Percentiles rank a stretch among this genome's conserved stretches.
These are phyloP conservation scores for Thera obeliscata DNA, from an alignment of 2,888 invertebrate species.

Conservation along the genomic window DNA sequence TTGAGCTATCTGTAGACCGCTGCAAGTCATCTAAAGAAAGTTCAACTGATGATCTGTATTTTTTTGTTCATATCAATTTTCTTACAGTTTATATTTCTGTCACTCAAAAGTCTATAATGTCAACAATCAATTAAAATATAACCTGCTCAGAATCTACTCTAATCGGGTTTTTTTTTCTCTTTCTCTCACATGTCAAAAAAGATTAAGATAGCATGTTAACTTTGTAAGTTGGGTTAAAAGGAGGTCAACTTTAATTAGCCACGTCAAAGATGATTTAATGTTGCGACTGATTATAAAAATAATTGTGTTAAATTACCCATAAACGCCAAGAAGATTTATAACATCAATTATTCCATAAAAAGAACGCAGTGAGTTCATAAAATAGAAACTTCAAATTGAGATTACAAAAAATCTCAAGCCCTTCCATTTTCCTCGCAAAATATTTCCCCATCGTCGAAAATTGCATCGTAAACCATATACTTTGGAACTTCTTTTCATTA, in stretches of 20 bases:
- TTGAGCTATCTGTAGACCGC: too few relatives aligned
- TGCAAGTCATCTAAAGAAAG: too few relatives aligned
- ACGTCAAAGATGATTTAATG: slow-evolving; percentile 41
- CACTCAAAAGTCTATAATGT: too few relatives aligned
- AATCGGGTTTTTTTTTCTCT: too few relatives aligned
- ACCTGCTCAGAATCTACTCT: too few relatives aligned
- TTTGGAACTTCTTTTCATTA: slow-evolving; percentile 36
- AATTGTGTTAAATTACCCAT: slow-evolving; percentile 49
- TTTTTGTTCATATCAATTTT: too few relatives aligned
- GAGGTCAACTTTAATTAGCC: slow-evolving; percentile 42
- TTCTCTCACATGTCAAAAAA: background rate
- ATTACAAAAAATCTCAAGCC: slow-evolving; percentile 28
- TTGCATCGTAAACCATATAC: slow-evolving; percentile 33
- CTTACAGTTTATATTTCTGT: too few relatives aligned
- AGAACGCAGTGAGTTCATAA: slow-evolving; percentile 10
- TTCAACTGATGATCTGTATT: too few relatives aligned
- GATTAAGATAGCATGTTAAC: slow-evolving; percentile 5
- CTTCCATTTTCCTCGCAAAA: slow-evolving; percentile 28
- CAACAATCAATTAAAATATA: too few relatives aligned
- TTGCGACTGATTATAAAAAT: slow-evolving; percentile 48
- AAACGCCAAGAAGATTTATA: slow-evolving; percentile 31
- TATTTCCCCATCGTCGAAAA: slow-evolving; percentile 32
- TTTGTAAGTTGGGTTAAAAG: background rate
- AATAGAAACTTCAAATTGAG: slow-evolving; percentile 23
- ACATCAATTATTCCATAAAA: slow-evolving; percentile 4